phyloP scores from a whole-genome alignment of 1,140 invertebrate genomes.

The Conus ventricosus region DNA sequence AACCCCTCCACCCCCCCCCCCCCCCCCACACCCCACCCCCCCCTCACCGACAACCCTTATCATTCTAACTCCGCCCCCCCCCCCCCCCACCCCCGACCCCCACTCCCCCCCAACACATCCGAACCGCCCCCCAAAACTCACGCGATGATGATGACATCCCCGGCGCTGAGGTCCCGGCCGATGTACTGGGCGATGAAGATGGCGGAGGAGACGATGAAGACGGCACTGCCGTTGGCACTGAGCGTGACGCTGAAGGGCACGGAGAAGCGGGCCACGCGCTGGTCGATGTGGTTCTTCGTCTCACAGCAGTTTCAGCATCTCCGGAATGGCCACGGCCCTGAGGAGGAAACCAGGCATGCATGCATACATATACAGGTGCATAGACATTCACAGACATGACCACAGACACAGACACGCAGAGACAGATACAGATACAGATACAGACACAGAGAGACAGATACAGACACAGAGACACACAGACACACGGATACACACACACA shows the following conservation, averaged over 20 bases:
- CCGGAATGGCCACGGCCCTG: constrained; percentile 66
- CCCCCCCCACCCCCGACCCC: no score
- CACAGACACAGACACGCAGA: no score
- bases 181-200: constrained; percentile 96
- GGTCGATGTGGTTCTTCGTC: constrained; percentile 59
- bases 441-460: no score
- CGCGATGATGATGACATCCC: constrained; percentile 74
- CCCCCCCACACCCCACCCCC: no score
- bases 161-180: constrained; percentile 83
- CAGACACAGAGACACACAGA: no score
- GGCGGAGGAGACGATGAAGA: constrained; percentile 91
- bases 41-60: no score
- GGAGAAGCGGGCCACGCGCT: constrained; percentile 81
- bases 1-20: no score
- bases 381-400: background rate
- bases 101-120: no score
- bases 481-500: no score
- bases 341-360: background rate
- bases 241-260: constrained; percentile 93
- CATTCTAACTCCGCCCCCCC: no score
- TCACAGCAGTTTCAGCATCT: constrained; percentile 63
- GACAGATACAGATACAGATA: no score
- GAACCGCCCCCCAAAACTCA: constrained; percentile 76
- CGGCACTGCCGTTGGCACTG: constrained; percentile 95
- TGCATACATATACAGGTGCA: background rate